Percentiles rank a stretch among this genome's conserved stretches.
Evolutionary conservation across 2,888 invertebrate species (phyloP).

Genomic region (Liopterus haemorrhoidalis): DNA sequence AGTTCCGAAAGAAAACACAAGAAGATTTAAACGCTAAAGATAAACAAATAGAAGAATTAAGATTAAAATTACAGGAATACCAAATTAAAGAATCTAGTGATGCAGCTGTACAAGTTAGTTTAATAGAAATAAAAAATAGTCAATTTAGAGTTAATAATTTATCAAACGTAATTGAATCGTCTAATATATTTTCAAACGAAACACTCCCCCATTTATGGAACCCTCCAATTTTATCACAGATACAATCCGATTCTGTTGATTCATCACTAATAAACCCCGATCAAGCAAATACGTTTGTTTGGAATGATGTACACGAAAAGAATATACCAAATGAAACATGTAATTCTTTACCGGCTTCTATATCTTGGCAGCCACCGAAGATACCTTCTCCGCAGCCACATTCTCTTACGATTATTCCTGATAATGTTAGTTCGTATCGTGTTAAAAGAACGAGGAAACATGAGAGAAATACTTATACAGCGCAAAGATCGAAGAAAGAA

Average conservation of each 20-base stretch:
- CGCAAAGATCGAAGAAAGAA: constrained; percentile 22
- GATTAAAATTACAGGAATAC: constrained; percentile 47
- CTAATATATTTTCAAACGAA: constrained; percentile 40
- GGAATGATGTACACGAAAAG: constrained; percentile 23
- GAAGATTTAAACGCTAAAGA: constrained; percentile 52
- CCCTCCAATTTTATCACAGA: constrained; percentile 15
- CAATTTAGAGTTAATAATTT: constrained; percentile 39
- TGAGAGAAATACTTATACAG: constrained; percentile 36
- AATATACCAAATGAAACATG: constrained; percentile 15
- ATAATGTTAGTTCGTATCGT: constrained; percentile 37
- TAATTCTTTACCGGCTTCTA: constrained; percentile 13
- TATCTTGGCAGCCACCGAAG: constrained; percentile 18
- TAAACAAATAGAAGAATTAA: constrained; percentile 51
- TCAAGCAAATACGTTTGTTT: constrained; percentile 11
- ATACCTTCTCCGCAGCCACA: constrained; percentile 31
- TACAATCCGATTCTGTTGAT: constrained; percentile 21
- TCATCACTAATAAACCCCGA: constrained; percentile 11
- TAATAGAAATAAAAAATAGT: constrained; percentile 13
- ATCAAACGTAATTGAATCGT: constrained; percentile 41
- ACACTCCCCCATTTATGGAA: constrained; percentile 36
- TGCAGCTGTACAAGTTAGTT: constrained; percentile 25
- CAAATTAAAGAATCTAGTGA: constrained; percentile 34
- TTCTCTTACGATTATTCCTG: constrained; percentile 17
- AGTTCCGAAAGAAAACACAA: constrained; percentile 50
- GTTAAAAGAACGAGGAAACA: constrained; percentile 43